Evolutionary conservation across 2,888 invertebrate species (phyloP).

Genomic region (Lapara coniferarum): DNA sequence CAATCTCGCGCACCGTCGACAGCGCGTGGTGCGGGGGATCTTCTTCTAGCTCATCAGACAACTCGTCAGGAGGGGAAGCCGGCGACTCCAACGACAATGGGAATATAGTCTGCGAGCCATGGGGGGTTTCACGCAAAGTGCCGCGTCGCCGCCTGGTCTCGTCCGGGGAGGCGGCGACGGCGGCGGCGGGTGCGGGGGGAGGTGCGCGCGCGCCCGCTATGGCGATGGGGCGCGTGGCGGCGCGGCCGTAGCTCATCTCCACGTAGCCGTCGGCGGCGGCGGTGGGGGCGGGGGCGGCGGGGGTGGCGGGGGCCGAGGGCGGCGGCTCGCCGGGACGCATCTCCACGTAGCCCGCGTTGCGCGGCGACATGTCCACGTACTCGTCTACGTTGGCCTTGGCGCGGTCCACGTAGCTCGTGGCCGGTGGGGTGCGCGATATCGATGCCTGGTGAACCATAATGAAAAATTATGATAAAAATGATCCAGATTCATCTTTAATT

Average conservation of each 20-base stretch:
- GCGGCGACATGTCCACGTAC: conserved; percentile 79
- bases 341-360: conserved; percentile 84
- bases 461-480: neutral
- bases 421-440: conserved; percentile 60
- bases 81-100: conserved; percentile 88
- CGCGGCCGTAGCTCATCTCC: conserved; percentile 75
- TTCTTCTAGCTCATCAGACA: conserved; percentile 54
- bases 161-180: conserved; percentile 43
- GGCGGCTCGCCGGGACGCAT: conserved; percentile 76
- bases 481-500: neutral
- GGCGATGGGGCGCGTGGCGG: conserved; percentile 85
- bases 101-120: conserved; percentile 86
- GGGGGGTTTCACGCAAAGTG: conserved; percentile 69
- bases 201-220: conserved; percentile 70
- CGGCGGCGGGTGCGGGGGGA: conserved; percentile 44
- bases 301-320: conserved; percentile 34
- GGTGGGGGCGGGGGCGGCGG: conserved; percentile 31
- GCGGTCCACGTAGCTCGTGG: conserved; percentile 51
- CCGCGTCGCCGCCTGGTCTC: conserved; percentile 53
- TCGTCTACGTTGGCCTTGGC: conserved; percentile 60
- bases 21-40: conserved; percentile 57
- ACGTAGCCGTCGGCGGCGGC: conserved; percentile 73
- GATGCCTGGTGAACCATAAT: conserved; percentile 43
- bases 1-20: conserved; percentile 66
- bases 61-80: conserved; percentile 83